phyloP scores from a whole-genome alignment of 2,888 invertebrate genomes.

The Lysandra coridon region DNA sequence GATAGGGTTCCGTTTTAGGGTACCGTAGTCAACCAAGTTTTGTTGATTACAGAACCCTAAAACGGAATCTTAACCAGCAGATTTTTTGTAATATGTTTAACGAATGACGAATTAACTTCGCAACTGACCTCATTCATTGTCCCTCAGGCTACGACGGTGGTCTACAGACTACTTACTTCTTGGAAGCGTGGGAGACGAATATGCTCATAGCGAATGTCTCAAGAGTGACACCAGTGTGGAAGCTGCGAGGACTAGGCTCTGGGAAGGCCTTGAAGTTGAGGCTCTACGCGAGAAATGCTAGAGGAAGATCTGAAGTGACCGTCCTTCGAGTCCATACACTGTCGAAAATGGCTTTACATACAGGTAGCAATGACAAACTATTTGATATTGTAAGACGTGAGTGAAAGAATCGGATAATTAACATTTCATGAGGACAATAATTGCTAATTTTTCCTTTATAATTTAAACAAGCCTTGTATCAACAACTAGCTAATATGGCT shows the following conservation, averaged over 20 bases:
- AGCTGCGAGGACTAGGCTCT: slow-evolving; percentile 87
- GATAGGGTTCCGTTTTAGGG: too few species aligned
- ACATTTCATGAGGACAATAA: too few species aligned
- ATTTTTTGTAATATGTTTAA: too few species aligned
- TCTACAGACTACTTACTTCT: slow-evolving; percentile 85
- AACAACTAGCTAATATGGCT: too few species aligned
- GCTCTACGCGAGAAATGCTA: slow-evolving; percentile 90
- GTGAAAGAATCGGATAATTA: too few species aligned
- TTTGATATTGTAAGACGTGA: too few species aligned
- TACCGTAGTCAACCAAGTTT: too few species aligned
- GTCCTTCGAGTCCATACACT: slow-evolving; percentile 63
- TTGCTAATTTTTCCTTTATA: too few species aligned
- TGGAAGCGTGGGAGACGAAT: slow-evolving; percentile 85
- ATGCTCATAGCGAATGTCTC: slow-evolving; percentile 85
- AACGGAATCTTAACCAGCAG: too few species aligned
- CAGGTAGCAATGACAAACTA: slow-evolving; percentile 49
- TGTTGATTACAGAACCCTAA: too few species aligned
- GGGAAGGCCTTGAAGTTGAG: slow-evolving; percentile 88
- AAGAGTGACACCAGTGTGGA: slow-evolving; percentile 86
- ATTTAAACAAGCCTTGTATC: too few species aligned
- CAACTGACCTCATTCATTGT: background rate
- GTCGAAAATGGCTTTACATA: slow-evolving; percentile 65
- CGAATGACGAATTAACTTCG: too few species aligned
- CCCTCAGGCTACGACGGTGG: slow-evolving; percentile 88
- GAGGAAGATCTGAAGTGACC: slow-evolving; percentile 88